Evolutionary conservation across 2,113 vertebrate genomes (phyloP).

Genomic region (Plecotus auritus): DNA sequence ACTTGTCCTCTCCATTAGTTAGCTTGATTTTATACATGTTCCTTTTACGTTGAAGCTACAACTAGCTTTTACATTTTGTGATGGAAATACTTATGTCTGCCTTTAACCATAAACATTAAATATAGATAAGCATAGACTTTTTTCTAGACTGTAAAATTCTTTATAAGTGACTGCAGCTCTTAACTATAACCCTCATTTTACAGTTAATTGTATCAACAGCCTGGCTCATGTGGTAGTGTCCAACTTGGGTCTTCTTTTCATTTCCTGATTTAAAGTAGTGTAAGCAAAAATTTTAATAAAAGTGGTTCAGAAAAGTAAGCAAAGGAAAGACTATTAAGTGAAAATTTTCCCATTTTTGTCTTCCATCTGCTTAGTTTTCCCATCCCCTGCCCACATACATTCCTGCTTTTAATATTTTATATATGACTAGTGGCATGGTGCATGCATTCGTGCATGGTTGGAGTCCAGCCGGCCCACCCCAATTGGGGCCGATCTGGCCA

Average conservation of each 20-base stretch:
- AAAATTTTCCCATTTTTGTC: neutral
- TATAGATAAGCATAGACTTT: neutral
- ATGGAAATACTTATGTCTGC: neutral
- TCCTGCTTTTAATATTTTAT: neutral
- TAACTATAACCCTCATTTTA: neutral
- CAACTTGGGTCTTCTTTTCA: neutral
- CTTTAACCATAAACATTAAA: slow-evolving; percentile 3
- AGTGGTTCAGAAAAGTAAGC: neutral
- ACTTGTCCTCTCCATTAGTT: neutral
- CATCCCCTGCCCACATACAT: neutral
- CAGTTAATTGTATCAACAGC: neutral
- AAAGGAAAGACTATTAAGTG: neutral
- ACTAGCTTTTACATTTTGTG: neutral
- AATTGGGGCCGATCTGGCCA: too few species aligned
- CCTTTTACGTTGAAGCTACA: slow-evolving; percentile 25
- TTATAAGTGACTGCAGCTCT: neutral
- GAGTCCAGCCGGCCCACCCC: too few species aligned
- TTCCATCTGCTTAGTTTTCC: neutral
- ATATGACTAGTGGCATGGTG: neutral
- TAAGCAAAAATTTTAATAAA: slow-evolving; percentile 11
- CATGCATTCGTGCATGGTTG: too few species aligned
- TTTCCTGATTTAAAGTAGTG: neutral
- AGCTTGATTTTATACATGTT: neutral
- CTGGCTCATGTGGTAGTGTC: neutral
- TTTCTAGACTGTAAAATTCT: neutral